A percentile compares a stretch with the other conserved stretches of the same genome.
phyloP scores from a whole-genome alignment of 2,888 invertebrate species.

The Amphipyra tragopoginis region DNA sequence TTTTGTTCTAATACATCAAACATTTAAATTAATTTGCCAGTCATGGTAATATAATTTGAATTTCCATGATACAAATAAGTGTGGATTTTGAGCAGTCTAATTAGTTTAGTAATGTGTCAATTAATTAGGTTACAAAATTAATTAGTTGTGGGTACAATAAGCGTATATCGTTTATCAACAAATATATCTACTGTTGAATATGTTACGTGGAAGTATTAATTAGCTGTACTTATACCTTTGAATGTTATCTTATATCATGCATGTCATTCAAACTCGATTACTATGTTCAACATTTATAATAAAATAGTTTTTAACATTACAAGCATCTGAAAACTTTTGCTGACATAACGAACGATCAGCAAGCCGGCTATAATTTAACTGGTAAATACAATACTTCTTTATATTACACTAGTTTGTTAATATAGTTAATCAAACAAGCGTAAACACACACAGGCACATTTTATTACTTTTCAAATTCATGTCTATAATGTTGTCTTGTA shows the following conservation, averaged over 20 bases:
- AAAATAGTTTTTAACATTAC: slow-evolving; percentile 56
- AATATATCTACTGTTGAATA: slow-evolving; percentile 30
- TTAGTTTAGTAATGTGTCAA: neutral
- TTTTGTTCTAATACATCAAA: slow-evolving; percentile 30
- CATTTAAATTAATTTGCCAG: slow-evolving; percentile 41
- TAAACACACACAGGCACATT: slow-evolving; percentile 73
- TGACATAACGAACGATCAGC: slow-evolving; percentile 38
- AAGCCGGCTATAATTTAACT: slow-evolving; percentile 50
- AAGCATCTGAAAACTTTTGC: slow-evolving; percentile 48
- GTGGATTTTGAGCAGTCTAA: slow-evolving; percentile 33
- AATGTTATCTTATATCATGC: slow-evolving; percentile 49
- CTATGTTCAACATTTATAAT: slow-evolving; percentile 55
- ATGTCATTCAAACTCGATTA: slow-evolving; percentile 54
- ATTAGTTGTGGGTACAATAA: neutral
- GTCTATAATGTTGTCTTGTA: slow-evolving; percentile 46
- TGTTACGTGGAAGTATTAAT: slow-evolving; percentile 22
- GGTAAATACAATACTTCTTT: slow-evolving; percentile 55
- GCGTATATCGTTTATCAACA: slow-evolving; percentile 27
- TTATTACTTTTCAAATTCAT: slow-evolving; percentile 67
- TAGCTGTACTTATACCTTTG: slow-evolving; percentile 42
- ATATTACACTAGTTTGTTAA: slow-evolving; percentile 60
- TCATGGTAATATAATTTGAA: slow-evolving; percentile 24
- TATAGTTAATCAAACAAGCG: slow-evolving; percentile 64
- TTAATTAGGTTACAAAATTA: no score
- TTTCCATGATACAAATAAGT: slow-evolving; percentile 33